phyloP scores from a whole-genome alignment of 2,797 vertebrate genomes.

The Megaceryle alcyon region DNA sequence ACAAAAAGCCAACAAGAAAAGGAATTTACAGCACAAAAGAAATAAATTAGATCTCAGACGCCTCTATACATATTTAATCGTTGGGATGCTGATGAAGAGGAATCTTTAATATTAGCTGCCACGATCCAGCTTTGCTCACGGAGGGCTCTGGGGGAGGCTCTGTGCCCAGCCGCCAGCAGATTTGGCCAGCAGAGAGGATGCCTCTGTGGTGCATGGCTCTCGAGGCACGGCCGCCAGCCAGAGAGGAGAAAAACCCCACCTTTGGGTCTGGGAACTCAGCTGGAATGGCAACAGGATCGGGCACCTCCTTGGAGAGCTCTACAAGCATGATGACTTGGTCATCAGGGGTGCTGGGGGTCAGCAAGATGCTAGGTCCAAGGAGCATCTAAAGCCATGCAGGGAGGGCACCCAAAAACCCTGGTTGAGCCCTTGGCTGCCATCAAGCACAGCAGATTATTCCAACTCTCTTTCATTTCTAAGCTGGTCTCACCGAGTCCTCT shows the following conservation, averaged over 20 bases:
- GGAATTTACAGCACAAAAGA: slow-evolving; percentile 69
- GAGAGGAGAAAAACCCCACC: neutral
- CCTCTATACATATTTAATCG: slow-evolving; percentile 61
- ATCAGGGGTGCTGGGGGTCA: neutral
- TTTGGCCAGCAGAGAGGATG: neutral
- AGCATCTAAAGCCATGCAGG: neutral
- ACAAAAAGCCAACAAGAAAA: neutral
- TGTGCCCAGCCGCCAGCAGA: accelerated
- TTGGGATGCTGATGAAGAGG: slow-evolving; percentile 59
- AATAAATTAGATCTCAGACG: slow-evolving; percentile 69
- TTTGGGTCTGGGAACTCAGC: neutral
- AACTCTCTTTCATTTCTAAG: neutral
- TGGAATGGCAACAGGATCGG: accelerated
- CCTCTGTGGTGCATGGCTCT: accelerated
- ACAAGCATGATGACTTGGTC: accelerated
- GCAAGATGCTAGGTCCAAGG: neutral
- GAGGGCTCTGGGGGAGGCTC: neutral
- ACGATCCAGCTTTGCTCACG: neutral
- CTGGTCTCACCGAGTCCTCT: neutral
- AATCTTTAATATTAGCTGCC: slow-evolving; percentile 39
- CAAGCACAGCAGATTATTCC: accelerated
- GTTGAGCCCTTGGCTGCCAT: neutral
- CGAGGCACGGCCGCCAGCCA: neutral
- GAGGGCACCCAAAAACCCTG: neutral
- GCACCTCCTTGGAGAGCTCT: neutral